Evolutionary conservation across 1,140 invertebrate genomes (phyloP).

Genomic region (Pseudomyrmex dendroicus): DNA sequence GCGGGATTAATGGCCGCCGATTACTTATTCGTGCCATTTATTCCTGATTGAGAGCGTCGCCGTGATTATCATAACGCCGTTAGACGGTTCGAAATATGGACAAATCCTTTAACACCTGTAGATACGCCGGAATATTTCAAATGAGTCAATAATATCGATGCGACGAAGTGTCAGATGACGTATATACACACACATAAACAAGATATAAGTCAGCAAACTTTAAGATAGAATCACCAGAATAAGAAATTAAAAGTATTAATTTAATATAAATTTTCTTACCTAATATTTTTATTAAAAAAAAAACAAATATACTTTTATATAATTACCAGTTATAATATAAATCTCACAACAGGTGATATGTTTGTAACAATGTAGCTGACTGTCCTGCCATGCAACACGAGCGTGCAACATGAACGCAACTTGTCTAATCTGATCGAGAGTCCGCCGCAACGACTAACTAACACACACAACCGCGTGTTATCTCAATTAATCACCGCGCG

Average conservation of each 20-base stretch:
- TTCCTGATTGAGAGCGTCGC: constrained; percentile 40
- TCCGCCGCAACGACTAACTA: neutral
- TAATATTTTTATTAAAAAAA: too few species aligned
- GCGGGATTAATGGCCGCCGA: constrained; percentile 72
- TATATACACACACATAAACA: too few species aligned
- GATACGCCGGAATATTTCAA: neutral
- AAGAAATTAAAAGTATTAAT: too few species aligned
- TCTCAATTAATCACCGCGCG: constrained; percentile 46
- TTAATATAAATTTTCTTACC: too few species aligned
- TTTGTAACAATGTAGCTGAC: neutral
- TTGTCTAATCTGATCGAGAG: constrained; percentile 19
- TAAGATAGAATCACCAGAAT: too few species aligned
- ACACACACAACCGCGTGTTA: constrained; percentile 6
- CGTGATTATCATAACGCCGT: constrained; percentile 47
- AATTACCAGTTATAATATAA: neutral
- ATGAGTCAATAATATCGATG: neutral
- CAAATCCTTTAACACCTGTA: constrained; percentile 52
- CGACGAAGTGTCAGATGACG: neutral
- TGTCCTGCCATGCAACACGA: neutral
- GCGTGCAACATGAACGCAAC: neutral
- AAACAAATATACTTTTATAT: neutral
- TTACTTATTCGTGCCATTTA: constrained; percentile 62
- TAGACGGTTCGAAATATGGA: neutral
- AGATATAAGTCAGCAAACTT: too few species aligned
- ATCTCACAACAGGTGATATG: neutral